Conservation (phyloP, 2,113 vertebrate species). For the Urocynchramus pylzowi region DNA sequence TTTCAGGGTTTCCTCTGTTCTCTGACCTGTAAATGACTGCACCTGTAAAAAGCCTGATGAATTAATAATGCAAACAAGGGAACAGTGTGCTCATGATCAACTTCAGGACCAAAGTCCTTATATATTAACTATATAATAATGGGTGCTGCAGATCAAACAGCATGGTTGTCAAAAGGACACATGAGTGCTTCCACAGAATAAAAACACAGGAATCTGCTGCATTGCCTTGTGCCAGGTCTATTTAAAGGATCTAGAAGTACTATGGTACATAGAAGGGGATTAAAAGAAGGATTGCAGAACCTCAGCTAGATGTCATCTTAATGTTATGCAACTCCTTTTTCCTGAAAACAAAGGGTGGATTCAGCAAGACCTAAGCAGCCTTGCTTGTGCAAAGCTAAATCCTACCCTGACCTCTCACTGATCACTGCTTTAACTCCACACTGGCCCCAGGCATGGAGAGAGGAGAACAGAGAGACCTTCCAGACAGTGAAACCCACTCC, state of each 20-base stretch:
- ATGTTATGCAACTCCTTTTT: neutral
- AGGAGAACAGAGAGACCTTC: neutral
- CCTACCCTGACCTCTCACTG: neutral
- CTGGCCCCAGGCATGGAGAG: neutral
- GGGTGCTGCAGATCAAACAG: fast-evolving
- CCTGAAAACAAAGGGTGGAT: neutral
- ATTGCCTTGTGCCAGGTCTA: neutral
- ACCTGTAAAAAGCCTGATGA: neutral
- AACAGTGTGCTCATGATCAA: neutral
- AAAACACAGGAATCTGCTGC: neutral
- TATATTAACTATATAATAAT: neutral
- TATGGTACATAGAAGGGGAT: neutral
- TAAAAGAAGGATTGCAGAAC: neutral
- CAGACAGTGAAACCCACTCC: neutral
- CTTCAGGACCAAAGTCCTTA: neutral
- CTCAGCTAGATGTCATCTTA: neutral
- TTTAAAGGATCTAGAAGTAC: neutral
- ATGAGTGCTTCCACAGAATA: neutral
- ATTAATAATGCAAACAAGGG: neutral
- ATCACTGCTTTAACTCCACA: neutral
- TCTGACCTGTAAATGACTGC: neutral
- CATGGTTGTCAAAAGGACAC: neutral
- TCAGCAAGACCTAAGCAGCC: neutral
- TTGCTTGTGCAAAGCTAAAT: neutral
- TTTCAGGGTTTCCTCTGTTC: neutral